Evolutionary conservation across 2,888 invertebrate genomes (phyloP).

Genomic region (Horisme vitalbata): DNA sequence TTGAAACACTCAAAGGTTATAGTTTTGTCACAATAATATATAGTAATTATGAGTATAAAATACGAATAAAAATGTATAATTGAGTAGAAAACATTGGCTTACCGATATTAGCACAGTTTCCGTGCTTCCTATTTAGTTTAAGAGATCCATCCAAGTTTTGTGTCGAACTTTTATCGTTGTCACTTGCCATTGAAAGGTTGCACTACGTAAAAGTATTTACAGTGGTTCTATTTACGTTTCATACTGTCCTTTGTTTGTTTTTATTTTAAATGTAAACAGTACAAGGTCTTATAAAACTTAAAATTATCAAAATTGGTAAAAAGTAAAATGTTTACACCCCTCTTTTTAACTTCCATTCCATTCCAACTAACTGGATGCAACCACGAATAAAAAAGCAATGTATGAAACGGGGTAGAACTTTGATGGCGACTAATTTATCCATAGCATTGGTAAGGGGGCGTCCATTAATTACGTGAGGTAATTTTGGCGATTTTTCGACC

Average conservation of each 20-base stretch:
- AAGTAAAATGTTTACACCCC: conserved; percentile 65
- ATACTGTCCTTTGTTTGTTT: conserved; percentile 11
- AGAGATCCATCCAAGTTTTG: conserved; percentile 72
- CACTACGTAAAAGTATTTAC: conserved; percentile 25
- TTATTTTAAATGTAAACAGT: conserved; percentile 39
- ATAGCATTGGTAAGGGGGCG: too few species aligned
- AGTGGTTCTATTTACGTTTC: conserved; percentile 20
- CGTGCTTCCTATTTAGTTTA: conserved; percentile 65
- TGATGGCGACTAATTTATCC: too few species aligned
- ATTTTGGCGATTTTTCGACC: too few species aligned
- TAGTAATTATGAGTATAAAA: too few species aligned
- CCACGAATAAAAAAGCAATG: too few species aligned
- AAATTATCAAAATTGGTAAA: conserved; percentile 17
- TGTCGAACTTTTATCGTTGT: conserved; percentile 77
- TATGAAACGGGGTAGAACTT: too few species aligned
- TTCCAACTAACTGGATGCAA: too few species aligned
- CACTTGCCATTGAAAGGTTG: conserved; percentile 79
- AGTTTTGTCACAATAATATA: too few species aligned
- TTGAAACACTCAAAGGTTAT: too few species aligned
- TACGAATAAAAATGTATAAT: not conserved
- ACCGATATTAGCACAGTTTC: conserved; percentile 62
- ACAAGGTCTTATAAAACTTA: conserved; percentile 44
- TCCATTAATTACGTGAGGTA: too few species aligned
- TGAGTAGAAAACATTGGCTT: too few species aligned
- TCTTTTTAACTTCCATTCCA: not conserved